Evolutionary conservation across 2,113 vertebrate genomes (phyloP), one percentile per base, ranked within the genome.

Genomic region (Aldabrachelys gigantea): DNA sequence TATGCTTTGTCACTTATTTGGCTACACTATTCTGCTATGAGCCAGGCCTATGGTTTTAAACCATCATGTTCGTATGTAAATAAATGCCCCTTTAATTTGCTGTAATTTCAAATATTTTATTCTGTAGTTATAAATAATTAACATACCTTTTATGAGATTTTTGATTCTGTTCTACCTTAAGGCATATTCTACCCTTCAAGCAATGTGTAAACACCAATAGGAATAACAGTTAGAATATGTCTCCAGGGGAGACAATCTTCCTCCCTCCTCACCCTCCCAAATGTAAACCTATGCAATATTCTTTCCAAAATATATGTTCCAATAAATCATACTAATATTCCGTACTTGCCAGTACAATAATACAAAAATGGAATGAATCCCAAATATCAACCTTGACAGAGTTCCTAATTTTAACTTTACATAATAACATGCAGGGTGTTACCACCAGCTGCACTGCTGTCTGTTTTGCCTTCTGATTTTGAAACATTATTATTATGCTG

Each of bases 311-410:
- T 52, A 88, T 85, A 95, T 96, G 97, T 95, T 95, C 92, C 96
- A 96, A 95, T 90, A 98, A 97, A 92, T 94, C 95, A 98, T 98
- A 98, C 94, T 97, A 98, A 98, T 98, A 98, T 96, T 97, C 44
- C 17, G 38, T 94, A 94, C 88, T 97, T 98, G 83, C 81, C 97
- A 97, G 95, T 84, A 95, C 59, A 98, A 97, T 97, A 97, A 97
- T 82, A 82, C 52, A 95, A 97, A 96, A 93, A 90, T 53, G 92
- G 94, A 95, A 95, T 96, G 96, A 92, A 94, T 96, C 97, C 93
- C 92, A 98, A 97, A 88, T 76, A 94, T 44, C 49, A 95, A 98
- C 97, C 91, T 96, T 96, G 95, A 91, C 83, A 97, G 62, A 97
- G 82, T 97, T 97, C 62, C 62, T 91, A 92, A 95, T 97, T 97